These are phyloP conservation scores for Acromyrmex charruanus DNA, from an alignment of 1,140 invertebrate genomes.

Conservation along the genomic window DNA sequence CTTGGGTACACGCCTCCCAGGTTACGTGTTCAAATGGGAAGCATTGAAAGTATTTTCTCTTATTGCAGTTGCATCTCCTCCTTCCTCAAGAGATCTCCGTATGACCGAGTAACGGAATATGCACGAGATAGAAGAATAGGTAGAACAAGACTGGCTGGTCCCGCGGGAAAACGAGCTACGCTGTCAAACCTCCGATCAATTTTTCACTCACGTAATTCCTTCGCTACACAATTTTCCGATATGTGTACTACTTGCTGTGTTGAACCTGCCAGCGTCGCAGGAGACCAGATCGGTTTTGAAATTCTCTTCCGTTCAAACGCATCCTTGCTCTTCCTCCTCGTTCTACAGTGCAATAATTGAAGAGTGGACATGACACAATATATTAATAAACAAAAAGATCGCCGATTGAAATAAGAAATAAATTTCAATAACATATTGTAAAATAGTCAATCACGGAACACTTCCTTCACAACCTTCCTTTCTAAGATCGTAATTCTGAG, in stretches of 20 bases:
- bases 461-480: background rate
- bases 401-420: background rate
- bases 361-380: background rate
- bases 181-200: slow-evolving; percentile 75
- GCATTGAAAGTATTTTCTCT: background rate
- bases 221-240: slow-evolving; percentile 66
- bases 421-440: background rate
- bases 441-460: background rate
- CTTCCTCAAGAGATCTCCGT: slow-evolving; percentile 8
- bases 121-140: slow-evolving; percentile 16
- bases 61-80: background rate
- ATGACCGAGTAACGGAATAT: background rate
- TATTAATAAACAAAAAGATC: background rate
- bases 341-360: background rate
- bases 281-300: slow-evolving; percentile 36
- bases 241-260: slow-evolving; percentile 50
- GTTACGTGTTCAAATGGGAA: background rate
- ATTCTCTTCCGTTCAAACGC: background rate
- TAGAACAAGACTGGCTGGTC: slow-evolving; percentile 50
- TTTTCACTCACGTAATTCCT: slow-evolving; percentile 74
- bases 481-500: background rate
- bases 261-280: slow-evolving; percentile 37
- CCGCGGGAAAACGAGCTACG: slow-evolving; percentile 58
- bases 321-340: background rate
- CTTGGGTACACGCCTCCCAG: background rate